These are phyloP conservation scores for Antechinus flavipes DNA, from an alignment of 2,113 vertebrate species.

Conservation along the genomic window DNA sequence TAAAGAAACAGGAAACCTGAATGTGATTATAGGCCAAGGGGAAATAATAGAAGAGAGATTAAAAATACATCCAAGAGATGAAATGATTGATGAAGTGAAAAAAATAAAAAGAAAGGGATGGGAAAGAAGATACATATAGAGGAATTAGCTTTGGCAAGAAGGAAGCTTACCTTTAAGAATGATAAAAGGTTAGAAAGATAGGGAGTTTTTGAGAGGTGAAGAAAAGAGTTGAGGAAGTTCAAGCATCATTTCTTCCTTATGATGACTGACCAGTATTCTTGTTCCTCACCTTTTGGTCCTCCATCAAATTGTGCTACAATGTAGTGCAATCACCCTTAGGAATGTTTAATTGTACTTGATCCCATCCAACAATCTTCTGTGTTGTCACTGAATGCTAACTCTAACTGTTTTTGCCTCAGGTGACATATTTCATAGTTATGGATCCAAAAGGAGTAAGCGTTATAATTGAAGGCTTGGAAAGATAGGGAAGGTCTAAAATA, in stretches of 20 bases:
- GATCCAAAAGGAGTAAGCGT: not conserved
- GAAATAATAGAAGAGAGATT: not conserved
- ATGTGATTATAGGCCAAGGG: not conserved
- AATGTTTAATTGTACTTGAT: not conserved
- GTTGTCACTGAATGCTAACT: not conserved
- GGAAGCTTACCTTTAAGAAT: not conserved
- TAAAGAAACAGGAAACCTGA: not conserved
- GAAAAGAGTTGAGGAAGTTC: not conserved
- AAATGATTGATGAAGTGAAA: not conserved
- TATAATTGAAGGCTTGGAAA: not conserved
- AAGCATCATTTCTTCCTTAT: not conserved
- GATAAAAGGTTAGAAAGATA: not conserved
- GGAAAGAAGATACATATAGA: not conserved
- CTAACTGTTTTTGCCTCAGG: not conserved
- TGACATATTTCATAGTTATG: not conserved
- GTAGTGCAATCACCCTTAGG: not conserved
- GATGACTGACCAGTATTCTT: not conserved
- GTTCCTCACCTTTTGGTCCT: not conserved
- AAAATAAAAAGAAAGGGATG: not conserved
- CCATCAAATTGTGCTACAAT: not conserved
- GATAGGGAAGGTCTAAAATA: not conserved
- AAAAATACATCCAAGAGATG: not conserved
- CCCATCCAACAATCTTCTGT: not conserved
- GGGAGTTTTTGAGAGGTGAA: not conserved
- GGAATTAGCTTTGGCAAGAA: not conserved